Conservation (phyloP, 1,140 invertebrate genomes). For the Anastrepha ludens region DNA sequence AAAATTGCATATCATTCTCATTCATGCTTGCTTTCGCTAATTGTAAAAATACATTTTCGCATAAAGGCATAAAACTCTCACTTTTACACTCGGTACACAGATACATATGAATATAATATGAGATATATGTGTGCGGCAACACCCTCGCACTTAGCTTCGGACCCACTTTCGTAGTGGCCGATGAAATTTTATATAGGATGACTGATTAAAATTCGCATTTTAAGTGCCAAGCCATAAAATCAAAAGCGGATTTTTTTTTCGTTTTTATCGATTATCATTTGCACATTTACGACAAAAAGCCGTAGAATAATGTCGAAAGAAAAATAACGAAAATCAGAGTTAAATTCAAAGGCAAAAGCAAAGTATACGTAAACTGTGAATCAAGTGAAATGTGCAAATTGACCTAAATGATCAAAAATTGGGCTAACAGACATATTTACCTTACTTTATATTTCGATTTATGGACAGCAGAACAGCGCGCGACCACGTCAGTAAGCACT, state of each 20-base stretch:
- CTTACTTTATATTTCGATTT: background rate
- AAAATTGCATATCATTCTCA: background rate
- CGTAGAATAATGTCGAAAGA: background rate
- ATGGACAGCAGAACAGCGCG: background rate
- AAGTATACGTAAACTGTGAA: constrained; percentile 5
- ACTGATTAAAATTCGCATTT: constrained; percentile 10
- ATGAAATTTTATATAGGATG: background rate
- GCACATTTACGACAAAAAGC: background rate
- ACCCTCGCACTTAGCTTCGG: background rate
- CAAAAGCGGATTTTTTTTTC: background rate
- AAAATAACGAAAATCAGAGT: background rate
- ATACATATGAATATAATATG: background rate
- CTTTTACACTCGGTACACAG: background rate
- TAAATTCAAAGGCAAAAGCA: background rate
- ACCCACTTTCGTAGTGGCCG: background rate
- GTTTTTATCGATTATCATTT: background rate
- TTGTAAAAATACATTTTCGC: background rate
- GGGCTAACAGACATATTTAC: background rate
- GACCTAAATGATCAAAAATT: constrained; percentile 19
- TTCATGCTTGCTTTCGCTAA: background rate
- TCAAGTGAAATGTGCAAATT: constrained; percentile 35
- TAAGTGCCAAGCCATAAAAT: background rate
- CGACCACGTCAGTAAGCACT: background rate
- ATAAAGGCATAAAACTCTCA: no score
- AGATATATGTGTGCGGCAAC: background rate